phyloP scores from a whole-genome alignment of 2,797 vertebrate species.

The Arctocebus calabarensis region DNA sequence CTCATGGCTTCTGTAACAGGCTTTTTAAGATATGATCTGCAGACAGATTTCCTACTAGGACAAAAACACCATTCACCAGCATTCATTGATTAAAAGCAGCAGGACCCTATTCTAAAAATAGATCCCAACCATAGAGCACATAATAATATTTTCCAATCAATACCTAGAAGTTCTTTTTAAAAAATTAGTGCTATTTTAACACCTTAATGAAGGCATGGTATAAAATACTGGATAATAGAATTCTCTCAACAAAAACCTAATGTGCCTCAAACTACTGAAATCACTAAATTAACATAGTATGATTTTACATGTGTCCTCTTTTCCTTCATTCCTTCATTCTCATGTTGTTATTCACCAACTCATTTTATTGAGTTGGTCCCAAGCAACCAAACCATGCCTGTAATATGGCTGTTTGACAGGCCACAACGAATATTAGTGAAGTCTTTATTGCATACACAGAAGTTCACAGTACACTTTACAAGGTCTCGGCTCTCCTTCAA shows the following conservation, averaged over 20 bases:
- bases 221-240: not conserved
- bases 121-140: not conserved
- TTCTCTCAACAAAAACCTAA: not conserved
- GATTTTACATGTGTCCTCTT: not conserved
- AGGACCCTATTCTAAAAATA: not conserved
- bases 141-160: not conserved
- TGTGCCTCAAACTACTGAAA: not conserved
- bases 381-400: constrained; percentile 58
- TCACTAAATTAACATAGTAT: not conserved
- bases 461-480: constrained; percentile 74
- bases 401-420: constrained; percentile 53
- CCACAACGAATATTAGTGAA: constrained; percentile 51
- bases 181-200: not conserved
- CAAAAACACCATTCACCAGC: not conserved
- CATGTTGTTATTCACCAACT: constrained; percentile 17
- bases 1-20: not conserved
- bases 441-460: constrained; percentile 73
- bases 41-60: not conserved
- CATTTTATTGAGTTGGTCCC: not conserved
- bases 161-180: not conserved
- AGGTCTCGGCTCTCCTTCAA: constrained; percentile 80
- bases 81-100: not conserved
- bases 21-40: not conserved
- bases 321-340: constrained; percentile 36
- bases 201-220: not conserved